Evolutionary conservation across 1,140 invertebrate species (phyloP).

Genomic region (Lepidurus apus): DNA sequence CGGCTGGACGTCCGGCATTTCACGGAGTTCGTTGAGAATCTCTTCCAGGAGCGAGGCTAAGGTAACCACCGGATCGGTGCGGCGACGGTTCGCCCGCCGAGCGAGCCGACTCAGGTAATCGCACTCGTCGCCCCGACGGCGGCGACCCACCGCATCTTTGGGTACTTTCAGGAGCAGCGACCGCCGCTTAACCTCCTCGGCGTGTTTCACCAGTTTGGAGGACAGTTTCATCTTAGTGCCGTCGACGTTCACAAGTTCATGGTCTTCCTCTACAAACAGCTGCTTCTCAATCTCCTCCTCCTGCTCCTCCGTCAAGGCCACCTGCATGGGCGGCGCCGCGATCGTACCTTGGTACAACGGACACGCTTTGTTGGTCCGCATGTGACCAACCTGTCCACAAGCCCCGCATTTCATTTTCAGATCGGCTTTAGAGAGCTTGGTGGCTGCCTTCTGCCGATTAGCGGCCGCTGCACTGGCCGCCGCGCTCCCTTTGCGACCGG

Average conservation of each 20-base stretch:
- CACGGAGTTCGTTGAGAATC: constrained; percentile 89
- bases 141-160: constrained; percentile 62
- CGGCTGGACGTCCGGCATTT: constrained; percentile 82
- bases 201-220: constrained; percentile 66
- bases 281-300: constrained; percentile 75
- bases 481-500: constrained; percentile 40
- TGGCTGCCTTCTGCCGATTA: background rate
- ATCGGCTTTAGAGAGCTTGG: constrained; percentile 73
- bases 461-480: constrained; percentile 28
- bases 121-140: constrained; percentile 62
- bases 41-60: constrained; percentile 86
- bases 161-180: constrained; percentile 78
- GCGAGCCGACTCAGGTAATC: constrained; percentile 88
- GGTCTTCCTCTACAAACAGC: constrained; percentile 63
- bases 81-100: constrained; percentile 80
- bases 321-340: constrained; percentile 57
- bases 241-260: constrained; percentile 85
- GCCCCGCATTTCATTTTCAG: constrained; percentile 91
- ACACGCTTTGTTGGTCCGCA: constrained; percentile 94
- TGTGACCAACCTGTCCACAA: constrained; percentile 80
- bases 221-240: constrained; percentile 82
- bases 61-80: constrained; percentile 87
- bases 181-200: constrained; percentile 70
- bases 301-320: constrained; percentile 70
- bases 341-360: constrained; percentile 75